Conservation (phyloP, 2,113 vertebrate species). For the Sorex fumeus region DNA sequence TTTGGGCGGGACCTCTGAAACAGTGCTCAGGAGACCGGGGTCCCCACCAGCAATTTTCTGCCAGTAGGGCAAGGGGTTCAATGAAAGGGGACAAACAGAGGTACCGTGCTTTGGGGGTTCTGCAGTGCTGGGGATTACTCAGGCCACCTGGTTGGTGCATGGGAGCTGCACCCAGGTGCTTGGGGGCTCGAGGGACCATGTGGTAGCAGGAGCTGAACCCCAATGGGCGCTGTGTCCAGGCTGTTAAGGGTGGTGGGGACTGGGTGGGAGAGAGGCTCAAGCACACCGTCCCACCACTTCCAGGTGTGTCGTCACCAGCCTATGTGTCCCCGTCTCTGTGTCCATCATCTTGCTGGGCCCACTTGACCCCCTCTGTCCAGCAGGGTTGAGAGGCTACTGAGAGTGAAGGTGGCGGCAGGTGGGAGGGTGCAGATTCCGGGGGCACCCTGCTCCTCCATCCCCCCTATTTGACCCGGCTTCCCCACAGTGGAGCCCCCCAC, state of each 20-base stretch:
- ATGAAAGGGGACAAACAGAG: too few species aligned
- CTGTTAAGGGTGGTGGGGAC: neutral
- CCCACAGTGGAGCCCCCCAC: neutral
- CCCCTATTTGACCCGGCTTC: neutral
- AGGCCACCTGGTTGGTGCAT: too few species aligned
- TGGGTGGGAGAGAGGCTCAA: neutral
- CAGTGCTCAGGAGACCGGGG: too few species aligned
- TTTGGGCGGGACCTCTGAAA: too few species aligned
- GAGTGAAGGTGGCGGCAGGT: neutral
- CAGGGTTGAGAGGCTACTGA: neutral
- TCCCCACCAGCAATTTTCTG: too few species aligned
- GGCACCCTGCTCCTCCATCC: neutral
- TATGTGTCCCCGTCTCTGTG: neutral
- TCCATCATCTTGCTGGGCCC: neutral
- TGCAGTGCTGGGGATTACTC: too few species aligned
- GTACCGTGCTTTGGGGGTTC: too few species aligned
- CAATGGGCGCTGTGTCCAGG: neutral
- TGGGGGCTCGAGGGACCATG: neutral
- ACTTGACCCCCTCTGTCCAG: constrained; percentile 24
- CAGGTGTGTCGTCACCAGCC: neutral
- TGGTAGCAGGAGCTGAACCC: neutral
- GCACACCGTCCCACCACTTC: neutral
- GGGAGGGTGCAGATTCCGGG: neutral
- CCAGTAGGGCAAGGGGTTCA: too few species aligned
- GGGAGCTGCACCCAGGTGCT: neutral